Base-by-base conservation (phyloP, 2,888 invertebrate species). In the Tenthredo mesomela region DNA sequence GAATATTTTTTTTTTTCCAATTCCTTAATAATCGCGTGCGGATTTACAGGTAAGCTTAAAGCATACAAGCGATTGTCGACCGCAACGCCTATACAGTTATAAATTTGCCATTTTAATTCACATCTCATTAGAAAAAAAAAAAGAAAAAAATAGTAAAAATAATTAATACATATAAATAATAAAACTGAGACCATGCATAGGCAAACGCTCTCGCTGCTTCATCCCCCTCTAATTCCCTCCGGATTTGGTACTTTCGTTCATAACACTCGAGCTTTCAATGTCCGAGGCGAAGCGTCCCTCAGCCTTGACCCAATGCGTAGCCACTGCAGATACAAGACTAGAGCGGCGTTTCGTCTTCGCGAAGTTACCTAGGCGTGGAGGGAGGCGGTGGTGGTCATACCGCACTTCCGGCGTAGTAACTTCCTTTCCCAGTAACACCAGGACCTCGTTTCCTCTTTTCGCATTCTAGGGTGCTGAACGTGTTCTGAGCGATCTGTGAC, bases 371-470 rank as follows among this genome's bases (percentile, higher is more conserved):
- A 0, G 92, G 91, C 25, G 91, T 89, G 84, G 91, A 90, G 86
- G 91, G 90, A 70, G 92, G 92, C n/a, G 91, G 90, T 91, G 93
- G 92, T 88, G 92, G 93, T 93, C 93, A 93, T 93, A 93, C 93
- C 15, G 93, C 93, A 85, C 93, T 93, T 18, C 93, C 93, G 0
- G 91, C 89, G 50, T 92, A 93, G 80, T 93, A 93, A 67, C 91
- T 90, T 58, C 89, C 86, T 84, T 92, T 92, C 18, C 88, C 88
- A 21, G 90, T 86, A n/a, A 87, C 84, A 5, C 87, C 88, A 7
- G 88, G 84, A 15, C 88, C 90, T 0, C 92, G 89, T 85, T 91
- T 90, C 82, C 90, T 90, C 85, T 90, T 91, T 85, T 93, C 93
- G 85, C 92, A 93, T 80, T 93, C 93, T 88, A 93, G 89, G 47